These are phyloP conservation scores for Cyaniris semiargus DNA, from an alignment of 2,888 invertebrate genomes.

Conservation along the genomic window DNA sequence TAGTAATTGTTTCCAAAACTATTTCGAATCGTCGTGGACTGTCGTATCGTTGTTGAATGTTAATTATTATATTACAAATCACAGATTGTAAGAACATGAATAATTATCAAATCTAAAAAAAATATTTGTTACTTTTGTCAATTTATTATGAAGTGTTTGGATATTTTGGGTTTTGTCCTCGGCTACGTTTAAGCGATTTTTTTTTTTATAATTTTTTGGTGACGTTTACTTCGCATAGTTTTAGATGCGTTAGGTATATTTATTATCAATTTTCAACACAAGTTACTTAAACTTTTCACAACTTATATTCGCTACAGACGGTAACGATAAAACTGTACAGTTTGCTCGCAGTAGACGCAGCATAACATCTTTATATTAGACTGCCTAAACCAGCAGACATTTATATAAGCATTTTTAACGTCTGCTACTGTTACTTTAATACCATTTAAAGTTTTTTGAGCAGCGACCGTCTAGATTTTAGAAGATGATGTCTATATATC, in stretches of 20 bases:
- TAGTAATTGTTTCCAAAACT: neutral
- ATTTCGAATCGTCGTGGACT: neutral
- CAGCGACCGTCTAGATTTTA: too few species aligned
- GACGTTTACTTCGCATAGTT: conserved; percentile 5
- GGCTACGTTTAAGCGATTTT: neutral
- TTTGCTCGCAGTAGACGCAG: neutral
- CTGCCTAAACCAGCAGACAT: neutral
- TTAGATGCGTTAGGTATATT: conserved; percentile 1
- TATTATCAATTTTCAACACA: neutral
- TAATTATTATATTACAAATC: neutral
- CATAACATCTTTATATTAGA: neutral
- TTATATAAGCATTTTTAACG: neutral
- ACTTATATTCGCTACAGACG: neutral
- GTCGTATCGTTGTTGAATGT: conserved; percentile 5
- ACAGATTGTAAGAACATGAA: neutral
- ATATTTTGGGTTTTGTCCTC: neutral
- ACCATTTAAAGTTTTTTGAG: too few species aligned
- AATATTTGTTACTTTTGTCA: conserved; percentile 7
- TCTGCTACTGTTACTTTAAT: neutral
- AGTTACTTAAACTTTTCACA: neutral
- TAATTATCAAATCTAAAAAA: neutral
- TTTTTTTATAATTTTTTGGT: neutral
- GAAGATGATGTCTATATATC: too few species aligned
- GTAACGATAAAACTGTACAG: neutral
- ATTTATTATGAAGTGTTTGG: conserved; percentile 3